Base-by-base conservation (phyloP, 2,888 invertebrate species). In the Incurvaria masculella region DNA sequence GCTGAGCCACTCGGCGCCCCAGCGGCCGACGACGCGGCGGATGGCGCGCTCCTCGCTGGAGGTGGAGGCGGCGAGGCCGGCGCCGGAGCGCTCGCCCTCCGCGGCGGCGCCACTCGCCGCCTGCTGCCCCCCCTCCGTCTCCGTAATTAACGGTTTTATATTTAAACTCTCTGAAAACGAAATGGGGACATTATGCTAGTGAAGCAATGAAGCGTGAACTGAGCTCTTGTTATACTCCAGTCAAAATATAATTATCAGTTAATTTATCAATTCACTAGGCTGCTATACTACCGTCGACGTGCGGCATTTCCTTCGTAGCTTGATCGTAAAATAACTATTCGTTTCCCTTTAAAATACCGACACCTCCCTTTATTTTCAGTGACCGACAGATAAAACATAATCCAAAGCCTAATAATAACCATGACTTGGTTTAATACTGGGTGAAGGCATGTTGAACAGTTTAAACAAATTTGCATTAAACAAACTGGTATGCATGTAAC, bases 1-100 rank as follows among this genome's bases (percentile, higher is more conserved):
- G 93, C 94, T 94, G 83, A 94, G 93, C 94, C 94, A 94, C 82
- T 94, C 93, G 81, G 88, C 87, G 70, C 92, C 93, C 92, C 92
- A 94, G 66, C 92, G 88, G 64, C 91, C 91, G 69, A 91, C 90
- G 64, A 76, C 68, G 68, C 76, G 76, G 68, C 69, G 75, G 20
- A 75, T 62, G 61, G 71, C 68, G 55, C 72, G 65, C 70, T 76
- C 76, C 64, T 76, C 76, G 61, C 67, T 66, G 44, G 76, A 74
- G 50, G 69, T 66, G 53, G 72, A 71, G 16, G 49, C 44, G 23
- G 69, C 71, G 54, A 63, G 51, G 44, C 61, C 63, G 50, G 57
- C 58, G 54, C 61, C 58, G 60, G 68, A 66, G 62, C 60, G 64
- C 52, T 56, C 67, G 55, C 60, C 62, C 60, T 59, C 72, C 66